Percentiles rank a stretch among this genome's conserved stretches.
Conservation (phyloP, 2,113 vertebrate species). For the Toxotes chatareus region DNA sequence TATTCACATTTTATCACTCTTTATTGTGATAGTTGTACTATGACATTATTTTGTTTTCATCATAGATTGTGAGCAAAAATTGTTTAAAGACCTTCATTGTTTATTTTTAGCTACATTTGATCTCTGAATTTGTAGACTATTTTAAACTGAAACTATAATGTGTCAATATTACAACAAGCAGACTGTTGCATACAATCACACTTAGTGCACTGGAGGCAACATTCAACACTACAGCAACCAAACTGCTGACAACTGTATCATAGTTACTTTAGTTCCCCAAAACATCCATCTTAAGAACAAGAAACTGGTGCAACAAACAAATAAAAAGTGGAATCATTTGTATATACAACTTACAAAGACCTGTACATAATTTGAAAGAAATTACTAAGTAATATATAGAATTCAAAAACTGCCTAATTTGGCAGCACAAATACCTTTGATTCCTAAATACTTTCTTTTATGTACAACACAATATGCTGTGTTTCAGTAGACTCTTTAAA, state of each 20-base stretch:
- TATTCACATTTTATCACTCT: neutral
- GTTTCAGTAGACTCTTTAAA: slow-evolving; percentile 1
- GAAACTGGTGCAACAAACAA: slow-evolving; percentile 15
- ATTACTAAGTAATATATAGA: neutral
- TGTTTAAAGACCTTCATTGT: neutral
- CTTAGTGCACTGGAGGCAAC: slow-evolving; percentile 1
- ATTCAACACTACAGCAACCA: slow-evolving; percentile 33
- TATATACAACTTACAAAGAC: slow-evolving; percentile 41
- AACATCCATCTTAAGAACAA: slow-evolving; percentile 19
- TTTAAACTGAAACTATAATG: neutral
- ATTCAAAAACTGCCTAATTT: neutral
- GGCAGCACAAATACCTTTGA: slow-evolving; percentile 15
- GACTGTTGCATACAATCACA: slow-evolving; percentile 4
- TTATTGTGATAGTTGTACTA: no score
- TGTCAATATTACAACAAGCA: slow-evolving; percentile 5
- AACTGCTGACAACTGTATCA: slow-evolving; percentile 17
- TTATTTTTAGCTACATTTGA: slow-evolving; percentile 30
- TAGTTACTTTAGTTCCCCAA: slow-evolving; percentile 1
- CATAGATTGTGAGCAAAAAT: neutral
- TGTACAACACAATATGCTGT: neutral
- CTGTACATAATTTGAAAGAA: slow-evolving; percentile 34
- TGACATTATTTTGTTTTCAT: neutral
- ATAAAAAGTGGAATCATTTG: slow-evolving; percentile 9
- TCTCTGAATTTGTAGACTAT: neutral
- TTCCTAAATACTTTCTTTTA: neutral